Evolutionary conservation across 2,797 vertebrate genomes (phyloP).

Genomic region (Helicolenus hilgendorfi): DNA sequence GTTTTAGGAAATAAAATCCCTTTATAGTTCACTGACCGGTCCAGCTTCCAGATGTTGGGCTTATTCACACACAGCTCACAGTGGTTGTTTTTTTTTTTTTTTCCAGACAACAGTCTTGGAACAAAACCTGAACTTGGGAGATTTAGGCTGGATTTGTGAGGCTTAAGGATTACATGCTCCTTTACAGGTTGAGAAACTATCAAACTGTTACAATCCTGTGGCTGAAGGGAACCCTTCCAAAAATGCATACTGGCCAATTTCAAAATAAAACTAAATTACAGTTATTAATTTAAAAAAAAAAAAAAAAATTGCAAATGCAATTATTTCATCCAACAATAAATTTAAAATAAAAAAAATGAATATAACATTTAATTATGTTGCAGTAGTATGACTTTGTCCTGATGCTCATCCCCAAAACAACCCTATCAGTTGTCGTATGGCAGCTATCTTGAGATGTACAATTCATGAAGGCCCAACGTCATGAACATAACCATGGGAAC

Average conservation of each 20-base stretch:
- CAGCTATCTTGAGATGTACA: neutral
- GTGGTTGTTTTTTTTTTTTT: constrained; percentile 4
- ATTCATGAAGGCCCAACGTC: neutral
- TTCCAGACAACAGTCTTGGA: constrained; percentile 23
- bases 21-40: neutral
- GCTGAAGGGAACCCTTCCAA: constrained; percentile 33
- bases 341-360: neutral
- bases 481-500: neutral
- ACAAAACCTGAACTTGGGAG: constrained; percentile 35
- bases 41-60: neutral
- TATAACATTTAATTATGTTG: neutral
- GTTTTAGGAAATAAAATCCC: neutral
- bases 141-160: constrained; percentile 67
- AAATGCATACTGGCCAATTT: constrained; percentile 3
- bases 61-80: neutral
- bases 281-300: constrained; percentile 1
- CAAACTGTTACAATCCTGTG: constrained; percentile 41
- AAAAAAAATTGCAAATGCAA: neutral
- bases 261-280: neutral
- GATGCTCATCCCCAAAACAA: neutral
- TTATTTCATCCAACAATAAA: neutral
- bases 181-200: constrained; percentile 50
- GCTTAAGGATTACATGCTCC: constrained; percentile 57
- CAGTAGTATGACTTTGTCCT: neutral
- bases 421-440: neutral